Evolutionary conservation across 2,113 vertebrate species (phyloP).

Genomic region (Rhea pennata): DNA sequence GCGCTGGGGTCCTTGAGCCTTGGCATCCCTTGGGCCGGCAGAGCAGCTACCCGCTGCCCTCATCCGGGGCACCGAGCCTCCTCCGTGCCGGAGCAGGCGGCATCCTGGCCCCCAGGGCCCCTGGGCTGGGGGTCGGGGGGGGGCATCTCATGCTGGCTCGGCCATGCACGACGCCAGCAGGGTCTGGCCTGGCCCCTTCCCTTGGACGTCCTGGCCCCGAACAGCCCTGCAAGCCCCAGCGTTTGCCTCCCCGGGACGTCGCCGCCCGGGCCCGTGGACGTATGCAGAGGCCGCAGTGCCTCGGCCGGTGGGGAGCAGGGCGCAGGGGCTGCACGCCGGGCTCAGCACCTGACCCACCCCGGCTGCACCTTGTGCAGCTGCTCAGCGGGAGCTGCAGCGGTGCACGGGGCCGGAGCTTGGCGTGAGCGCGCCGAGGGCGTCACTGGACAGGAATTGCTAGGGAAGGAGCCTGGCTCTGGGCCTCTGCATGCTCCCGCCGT

Average conservation of each 20-base stretch:
- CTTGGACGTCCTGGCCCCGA: accelerated
- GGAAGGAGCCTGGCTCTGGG: accelerated
- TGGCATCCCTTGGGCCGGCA: accelerated
- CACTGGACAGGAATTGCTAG: neutral
- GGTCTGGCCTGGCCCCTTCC: neutral
- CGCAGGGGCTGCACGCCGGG: neutral
- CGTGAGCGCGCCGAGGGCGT: neutral
- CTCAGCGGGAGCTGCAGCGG: accelerated
- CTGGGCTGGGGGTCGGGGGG: too few relatives aligned
- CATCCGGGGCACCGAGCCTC: neutral
- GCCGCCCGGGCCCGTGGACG: accelerated
- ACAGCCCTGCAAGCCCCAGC: neutral
- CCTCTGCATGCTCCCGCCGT: neutral
- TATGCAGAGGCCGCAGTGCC: neutral
- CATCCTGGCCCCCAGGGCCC: accelerated
- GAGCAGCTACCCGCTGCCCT: neutral
- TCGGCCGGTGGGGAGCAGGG: neutral
- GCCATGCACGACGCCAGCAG: neutral
- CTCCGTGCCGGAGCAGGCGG: accelerated
- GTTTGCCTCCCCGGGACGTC: accelerated
- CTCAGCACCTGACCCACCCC: accelerated
- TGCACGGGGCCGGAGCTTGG: accelerated
- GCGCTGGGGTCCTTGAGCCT: neutral
- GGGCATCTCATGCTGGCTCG: too few relatives aligned
- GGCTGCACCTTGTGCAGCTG: neutral